Evolutionary conservation across 2,888 invertebrate species (phyloP), one percentile per base, ranked within the genome.

Genomic region (Stenolophus ochropezus): DNA sequence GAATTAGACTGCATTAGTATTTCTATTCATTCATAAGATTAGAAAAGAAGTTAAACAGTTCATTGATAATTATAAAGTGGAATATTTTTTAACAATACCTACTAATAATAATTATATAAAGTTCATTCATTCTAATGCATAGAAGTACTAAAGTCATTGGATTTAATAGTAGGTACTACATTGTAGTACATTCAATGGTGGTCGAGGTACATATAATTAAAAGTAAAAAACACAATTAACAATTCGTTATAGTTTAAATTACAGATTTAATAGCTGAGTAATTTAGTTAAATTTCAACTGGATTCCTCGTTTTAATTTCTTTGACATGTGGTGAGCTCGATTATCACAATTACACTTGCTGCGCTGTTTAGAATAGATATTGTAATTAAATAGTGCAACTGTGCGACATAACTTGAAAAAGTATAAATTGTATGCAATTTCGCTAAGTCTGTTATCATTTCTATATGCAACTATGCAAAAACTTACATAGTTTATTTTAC

Each of bases 171-270:
- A 5, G 71, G 33, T 33, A 33, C 18, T 23, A 47, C 47, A 49
- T 51, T 73, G 20, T 73, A 49, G 49, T 49, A 23, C n/a, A 2
- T 49, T 21, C 14, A 18, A 73, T 73, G 14, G 51, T 49, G 47
- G 71, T 47, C 33, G 23, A 18, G 21, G 33, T 47, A 49, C 25
- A 49, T 47, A 73, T 73, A 73, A 73, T 73, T 73, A 73, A 73
- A 73, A 73, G 18, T 73, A 53, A 75, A 51, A 75, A 75, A 53
- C 51, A 21, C 27, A 25, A 75, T 73, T 75, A 53, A 23, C 51
- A 75, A 75, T 53, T 75, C 75, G 75, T 75, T 75, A 51, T 75
- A 75, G 25, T 25, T 27, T 53, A 53, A 75, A 75, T 53, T 53
- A 20, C 33, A 14, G 53, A 51, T 75, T 25, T 75, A 75, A 75